Evolutionary conservation across 1,140 invertebrate genomes (phyloP), one percentile per base, ranked within the genome.

Genomic region (Drosophila hydei): DNA sequence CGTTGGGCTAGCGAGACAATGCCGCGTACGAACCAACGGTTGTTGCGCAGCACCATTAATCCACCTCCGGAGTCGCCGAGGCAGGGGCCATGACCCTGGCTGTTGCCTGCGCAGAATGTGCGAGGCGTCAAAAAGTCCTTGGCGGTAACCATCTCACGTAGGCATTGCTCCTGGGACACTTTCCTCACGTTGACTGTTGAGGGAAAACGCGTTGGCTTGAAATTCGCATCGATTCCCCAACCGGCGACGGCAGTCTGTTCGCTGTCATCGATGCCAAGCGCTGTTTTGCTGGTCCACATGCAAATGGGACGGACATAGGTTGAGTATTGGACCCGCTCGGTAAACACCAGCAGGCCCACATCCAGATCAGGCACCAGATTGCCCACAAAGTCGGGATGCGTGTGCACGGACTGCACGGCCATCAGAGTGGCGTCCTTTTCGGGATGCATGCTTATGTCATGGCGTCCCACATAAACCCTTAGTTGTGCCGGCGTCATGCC

Each of bases 21-120:
- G 59, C 83, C 90, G 0, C 89, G 63, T 3, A 91, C 47, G 12
- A 52, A 45, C 89, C 89, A 91, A 9, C 63, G 75, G 1, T 52
- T 56, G 8, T 81, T 79, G 7, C 58, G 68, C 16, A 77, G 42
- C 6, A 90, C 45, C 56, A 91, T 79, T 23, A 91, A 56, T 3
- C 77, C 83, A 14, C 75, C 79, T 0, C 89, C 89, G 5, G 77
- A 83, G 48, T 91, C 90, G 8, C 90, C 90, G 19, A 78, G 72
- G 43, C 77, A 79, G 2, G 77, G 77, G 1, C 77, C 77, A 38
- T 77, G 77, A 1, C 75, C 87, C 36, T 81, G 54, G 4, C 70
- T 68, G 36, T 79, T 77, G 40, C 87, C 90, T 1, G 89, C 90
- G 59, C 90, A 91, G 6, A 91, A 55, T 1, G 89, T 91, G 43